Evolutionary conservation across 2,113 vertebrate species (phyloP).

Genomic region (Monarcha castaneiventris): DNA sequence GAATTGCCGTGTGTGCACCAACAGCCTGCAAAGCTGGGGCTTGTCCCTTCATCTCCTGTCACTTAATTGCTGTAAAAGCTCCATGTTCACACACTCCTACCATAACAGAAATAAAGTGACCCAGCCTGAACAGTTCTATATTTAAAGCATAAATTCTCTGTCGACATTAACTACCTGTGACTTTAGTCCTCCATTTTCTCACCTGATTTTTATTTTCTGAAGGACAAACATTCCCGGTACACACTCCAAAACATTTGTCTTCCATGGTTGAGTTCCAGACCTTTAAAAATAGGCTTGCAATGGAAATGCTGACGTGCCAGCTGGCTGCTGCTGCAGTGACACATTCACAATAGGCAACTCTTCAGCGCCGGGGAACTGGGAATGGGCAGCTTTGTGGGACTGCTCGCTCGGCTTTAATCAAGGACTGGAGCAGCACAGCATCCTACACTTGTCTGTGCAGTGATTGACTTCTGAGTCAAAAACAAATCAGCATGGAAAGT

Average conservation of each 20-base stretch:
- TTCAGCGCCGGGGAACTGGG: neutral
- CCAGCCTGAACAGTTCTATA: neutral
- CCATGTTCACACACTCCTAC: neutral
- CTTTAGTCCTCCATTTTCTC: neutral
- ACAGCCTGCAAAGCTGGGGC: neutral
- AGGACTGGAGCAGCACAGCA: neutral
- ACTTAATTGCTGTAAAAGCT: neutral
- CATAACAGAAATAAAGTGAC: neutral
- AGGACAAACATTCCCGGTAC: neutral
- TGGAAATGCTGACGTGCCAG: conserved; percentile 13
- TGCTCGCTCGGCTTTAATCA: neutral
- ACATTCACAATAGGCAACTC: neutral
- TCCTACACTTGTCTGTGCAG: neutral
- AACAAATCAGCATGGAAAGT: neutral
- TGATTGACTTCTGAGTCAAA: neutral
- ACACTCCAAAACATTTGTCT: neutral
- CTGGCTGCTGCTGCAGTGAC: conserved; percentile 14
- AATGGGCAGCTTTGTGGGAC: neutral
- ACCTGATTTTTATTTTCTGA: neutral
- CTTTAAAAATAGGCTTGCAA: conserved; percentile 33
- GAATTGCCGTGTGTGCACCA: neutral
- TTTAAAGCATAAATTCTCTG: neutral
- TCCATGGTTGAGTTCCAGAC: neutral
- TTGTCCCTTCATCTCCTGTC: neutral
- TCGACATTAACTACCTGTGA: neutral